Base-by-base conservation (phyloP, 1,140 invertebrate genomes). In the Anastrepha obliqua region DNA sequence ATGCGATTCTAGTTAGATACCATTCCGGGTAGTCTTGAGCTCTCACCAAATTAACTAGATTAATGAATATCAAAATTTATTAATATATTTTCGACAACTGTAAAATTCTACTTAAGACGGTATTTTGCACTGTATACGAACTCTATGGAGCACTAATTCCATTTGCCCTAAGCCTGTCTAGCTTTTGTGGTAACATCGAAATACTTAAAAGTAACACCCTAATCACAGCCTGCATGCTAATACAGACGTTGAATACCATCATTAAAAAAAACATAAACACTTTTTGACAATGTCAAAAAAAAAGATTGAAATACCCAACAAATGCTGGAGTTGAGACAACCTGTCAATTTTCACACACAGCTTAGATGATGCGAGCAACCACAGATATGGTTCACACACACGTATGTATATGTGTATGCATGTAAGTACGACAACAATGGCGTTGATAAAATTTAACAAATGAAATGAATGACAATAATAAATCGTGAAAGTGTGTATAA, bases 261-360 rank as follows among this genome's bases (percentile, higher is more conserved):
- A 62, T 85, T 62, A 58, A 42, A 85, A 85, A 59, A 15, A 6
- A 44, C 67, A 11, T 74, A 74, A 74, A 74, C 67, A 74, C 67
- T 15, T 74, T 74, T 74, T 74, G 67, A 74, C 42, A 74, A 74
- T 74, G 67, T 74, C 67, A 74, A 74, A 74, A 74, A 74, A 74
- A 74, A 29, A 29, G 29, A 29, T 1, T 29, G 29, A n/a, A 29
- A 47, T 47, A 74, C 42, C 15, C 67, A 39, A 74, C 39, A n/a
- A 74, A 74, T 15, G 29, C 1, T 74, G 15, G 42, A 47, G 65
- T 74, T 70, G 15, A 74, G 13, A 47, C 67, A 74, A 74, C 67
- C 67, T 74, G 67, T 74, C 67, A 74, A 74, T 74, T 74, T 74
- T 74, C 42, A 74, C 67, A 74, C 67, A 74, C 39, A 74, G 67